These are phyloP conservation scores for Acanthurus leucopareius DNA, from an alignment of 2,797 vertebrate genomes.

Conservation along the genomic window DNA sequence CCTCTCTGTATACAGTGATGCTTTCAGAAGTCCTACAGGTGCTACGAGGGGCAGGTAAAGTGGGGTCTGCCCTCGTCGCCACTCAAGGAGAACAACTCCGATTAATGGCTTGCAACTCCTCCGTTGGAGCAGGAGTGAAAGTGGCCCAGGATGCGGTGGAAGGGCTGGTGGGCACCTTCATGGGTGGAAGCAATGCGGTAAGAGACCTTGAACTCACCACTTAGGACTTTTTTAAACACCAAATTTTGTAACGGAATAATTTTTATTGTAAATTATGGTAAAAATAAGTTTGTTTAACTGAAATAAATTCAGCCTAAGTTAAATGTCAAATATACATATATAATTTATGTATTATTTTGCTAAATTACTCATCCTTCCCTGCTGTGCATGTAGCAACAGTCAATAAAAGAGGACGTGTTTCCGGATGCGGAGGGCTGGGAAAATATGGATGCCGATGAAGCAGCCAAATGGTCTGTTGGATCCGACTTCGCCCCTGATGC, in stretches of 20 bases:
- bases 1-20: slow-evolving; percentile 67
- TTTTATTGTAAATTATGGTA: background rate
- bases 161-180: slow-evolving; percentile 70
- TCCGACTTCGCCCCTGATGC: slow-evolving; percentile 71
- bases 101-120: slow-evolving; percentile 81
- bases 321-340: background rate
- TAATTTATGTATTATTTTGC: background rate
- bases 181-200: slow-evolving; percentile 72
- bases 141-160: slow-evolving; percentile 78
- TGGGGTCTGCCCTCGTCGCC: slow-evolving; percentile 81
- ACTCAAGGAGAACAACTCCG: slow-evolving; percentile 85
- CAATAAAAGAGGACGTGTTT: slow-evolving; percentile 78
- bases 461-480: slow-evolving; percentile 78
- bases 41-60: slow-evolving; percentile 85
- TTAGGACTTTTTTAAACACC: background rate
- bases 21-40: slow-evolving; percentile 84
- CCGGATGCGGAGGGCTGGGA: slow-evolving; percentile 82
- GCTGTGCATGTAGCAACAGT: slow-evolving; percentile 54
- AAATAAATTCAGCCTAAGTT: background rate
- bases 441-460: slow-evolving; percentile 79
- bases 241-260: background rate
- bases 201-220: background rate
- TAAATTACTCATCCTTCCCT: background rate
- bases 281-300: background rate
- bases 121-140: slow-evolving; percentile 78